Evolutionary conservation across 2,113 vertebrate species (phyloP), one percentile per base, ranked within the genome.

Genomic region (Myotis lucifugus): DNA sequence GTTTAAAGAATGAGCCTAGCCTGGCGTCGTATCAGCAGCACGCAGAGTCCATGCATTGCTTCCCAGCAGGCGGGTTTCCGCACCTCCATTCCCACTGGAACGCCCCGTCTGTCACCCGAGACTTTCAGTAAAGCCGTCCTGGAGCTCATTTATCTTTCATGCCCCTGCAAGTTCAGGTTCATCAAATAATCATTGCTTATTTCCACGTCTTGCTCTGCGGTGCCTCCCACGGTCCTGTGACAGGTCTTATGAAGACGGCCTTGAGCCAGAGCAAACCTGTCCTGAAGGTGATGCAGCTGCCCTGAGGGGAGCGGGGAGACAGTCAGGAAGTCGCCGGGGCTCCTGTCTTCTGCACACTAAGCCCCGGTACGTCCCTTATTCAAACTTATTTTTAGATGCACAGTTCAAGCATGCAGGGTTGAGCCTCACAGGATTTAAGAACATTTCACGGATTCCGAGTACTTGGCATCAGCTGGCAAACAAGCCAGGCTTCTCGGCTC

Each of bases 91-190:
- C 52, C 85, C 8, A 69, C 40, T 91, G 81, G 56, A 88, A 23
- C 40, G 27, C 11, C 13, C 12, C 13, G 12, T 84, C 78, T 81
- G 89, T 95, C 46, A 96, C 67, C 89, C 34, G 85, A 88, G 73
- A 88, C 79, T 81, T 88, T 76, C 72, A 52, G 81, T 67, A 59
- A 79, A 54, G 82, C 84, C 86, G 15, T 89, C 81, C 61, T 73
- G 70, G 87, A 37, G 46, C 73, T 94, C 84, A 89, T 97, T 85
- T 85, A 95, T 95, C 91, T 97, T 97, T 97, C 40, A 97, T 90
- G 29, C 40, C 19, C 13, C 21, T 40, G 17, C 84, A 91, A 89
- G 84, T 81, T 96, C 84, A 96, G 86, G 74, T 81, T 96, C 76
- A 96, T 94, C 48, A 96, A 96, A 94, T 91, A 95, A 79, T 88